Base-by-base conservation (phyloP, 2,888 invertebrate species). In the Pemphredon lugubris region DNA sequence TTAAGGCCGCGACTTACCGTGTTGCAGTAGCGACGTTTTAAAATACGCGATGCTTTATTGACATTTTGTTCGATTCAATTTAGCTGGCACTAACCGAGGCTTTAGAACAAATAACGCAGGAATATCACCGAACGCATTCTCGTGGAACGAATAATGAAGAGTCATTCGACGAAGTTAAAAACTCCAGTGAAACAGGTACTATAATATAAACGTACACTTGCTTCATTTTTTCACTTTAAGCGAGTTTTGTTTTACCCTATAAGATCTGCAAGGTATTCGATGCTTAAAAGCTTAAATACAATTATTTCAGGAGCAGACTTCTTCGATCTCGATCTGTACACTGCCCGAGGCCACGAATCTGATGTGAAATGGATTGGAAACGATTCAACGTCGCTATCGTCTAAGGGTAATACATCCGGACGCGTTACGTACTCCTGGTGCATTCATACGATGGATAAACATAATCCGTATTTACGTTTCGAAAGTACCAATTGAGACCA, bases 1-100 rank as follows among this genome's bases (percentile, higher is more conserved):
- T 26, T 26, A 26, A 3, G 3, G 26, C 4, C 26, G 3, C 26
- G 26, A 3, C 3, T 26, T 26, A 26, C 26, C 4, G 7, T 26
- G 4, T 26, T n/a, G n/a, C n/a, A n/a, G n/a, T n/a, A n/a, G n/a
- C 4, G 26, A 26, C 7, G 26, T 7, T 21, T 21, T 42, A 18
- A 30, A 32, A 13, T 9, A 48, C 14, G 21, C 26, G 3, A 30
- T 21, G 11, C 39, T 26, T 23, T 44, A 14, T 40, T 54, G 20
- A 13, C 44, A 11, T 39, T 44, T 54, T 20, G 45, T 16, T 16
- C 30, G 18, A 21, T 68, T 5, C 6, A 45, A 32, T 76, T 55
- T 59, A 89, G 92, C 69, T 91, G 89, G 77, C 92, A 88, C 42
- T 89, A 90, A 78, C 91, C 90, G 89, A 91, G 90, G 86, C 92